Evolutionary conservation across 2,888 invertebrate genomes (phyloP).

Genomic region (Ectemnius continuus): DNA sequence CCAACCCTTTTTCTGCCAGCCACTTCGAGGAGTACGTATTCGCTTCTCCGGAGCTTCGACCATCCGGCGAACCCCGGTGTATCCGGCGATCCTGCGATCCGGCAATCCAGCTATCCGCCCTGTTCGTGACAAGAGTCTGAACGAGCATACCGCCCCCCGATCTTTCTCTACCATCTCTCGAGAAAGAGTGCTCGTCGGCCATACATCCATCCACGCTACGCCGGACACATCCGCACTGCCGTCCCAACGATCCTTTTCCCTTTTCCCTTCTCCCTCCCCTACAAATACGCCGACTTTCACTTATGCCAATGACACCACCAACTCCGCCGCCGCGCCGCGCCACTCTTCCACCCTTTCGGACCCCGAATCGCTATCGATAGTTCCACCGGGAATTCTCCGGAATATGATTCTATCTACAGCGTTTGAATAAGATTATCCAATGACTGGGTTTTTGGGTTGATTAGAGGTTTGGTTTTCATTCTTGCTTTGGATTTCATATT

Average conservation of each 20-base stretch:
- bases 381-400: too few relatives aligned
- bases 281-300: slow-evolving; percentile 26
- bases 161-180: too few relatives aligned
- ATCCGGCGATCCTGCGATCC: too few relatives aligned
- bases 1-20: slow-evolving; percentile 55
- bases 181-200: not conserved
- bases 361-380: too few relatives aligned
- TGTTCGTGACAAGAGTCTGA: slow-evolving; percentile 57
- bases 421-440: too few relatives aligned
- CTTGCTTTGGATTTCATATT: too few relatives aligned
- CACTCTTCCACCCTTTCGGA: too few relatives aligned
- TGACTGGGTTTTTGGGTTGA: too few relatives aligned
- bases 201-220: not conserved
- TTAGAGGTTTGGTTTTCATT: too few relatives aligned
- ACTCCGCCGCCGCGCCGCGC: too few relatives aligned
- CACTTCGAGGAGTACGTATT: slow-evolving; percentile 43
- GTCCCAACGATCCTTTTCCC: not conserved
- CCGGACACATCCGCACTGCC: too few relatives aligned
- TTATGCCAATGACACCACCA: slow-evolving; percentile 9
- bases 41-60: slow-evolving; percentile 24
- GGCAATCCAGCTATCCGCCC: slow-evolving; percentile 5
- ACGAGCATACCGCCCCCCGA: slow-evolving; percentile 29
- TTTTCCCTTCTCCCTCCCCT: not conserved
- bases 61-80: slow-evolving; percentile 40
- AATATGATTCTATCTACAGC: too few relatives aligned